phyloP scores from a whole-genome alignment of 2,888 invertebrate species.

The Antheraea yamamai region DNA sequence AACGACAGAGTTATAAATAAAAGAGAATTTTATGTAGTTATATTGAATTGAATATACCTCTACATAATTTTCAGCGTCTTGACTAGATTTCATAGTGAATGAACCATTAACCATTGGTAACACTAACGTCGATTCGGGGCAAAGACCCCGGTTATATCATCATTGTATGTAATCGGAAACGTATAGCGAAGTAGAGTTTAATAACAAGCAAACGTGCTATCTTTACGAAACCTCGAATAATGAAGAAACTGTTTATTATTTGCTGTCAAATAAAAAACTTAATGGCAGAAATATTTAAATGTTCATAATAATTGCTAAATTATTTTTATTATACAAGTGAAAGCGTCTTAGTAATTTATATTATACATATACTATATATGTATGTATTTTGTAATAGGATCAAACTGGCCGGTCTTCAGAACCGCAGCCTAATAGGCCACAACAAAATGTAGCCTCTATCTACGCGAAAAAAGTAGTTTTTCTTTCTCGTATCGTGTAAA shows the following conservation, averaged over 20 bases:
- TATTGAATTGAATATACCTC: neutral
- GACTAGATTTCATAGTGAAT: neutral
- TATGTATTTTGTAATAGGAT: neutral
- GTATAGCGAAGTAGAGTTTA: neutral
- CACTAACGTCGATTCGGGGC: neutral
- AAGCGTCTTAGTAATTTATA: neutral
- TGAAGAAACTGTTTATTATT: neutral
- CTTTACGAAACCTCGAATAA: neutral
- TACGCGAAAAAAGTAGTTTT: neutral
- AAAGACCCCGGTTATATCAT: slow-evolving; percentile 7
- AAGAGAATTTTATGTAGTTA: neutral
- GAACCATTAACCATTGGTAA: neutral
- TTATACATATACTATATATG: neutral
- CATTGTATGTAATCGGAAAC: slow-evolving; percentile 7
- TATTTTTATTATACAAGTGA: neutral
- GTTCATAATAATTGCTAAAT: neutral
- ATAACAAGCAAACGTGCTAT: neutral
- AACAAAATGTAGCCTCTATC: neutral
- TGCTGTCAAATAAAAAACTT: neutral
- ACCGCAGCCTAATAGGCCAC: neutral
- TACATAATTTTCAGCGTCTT: neutral
- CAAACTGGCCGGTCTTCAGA: neutral
- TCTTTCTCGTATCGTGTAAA: neutral
- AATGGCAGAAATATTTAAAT: neutral
- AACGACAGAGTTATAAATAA: too few species aligned